Percentiles rank a stretch among this genome's conserved stretches.
Evolutionary conservation across 1,140 invertebrate genomes (phyloP).

Genomic region (Drosophila lacteicornis): DNA sequence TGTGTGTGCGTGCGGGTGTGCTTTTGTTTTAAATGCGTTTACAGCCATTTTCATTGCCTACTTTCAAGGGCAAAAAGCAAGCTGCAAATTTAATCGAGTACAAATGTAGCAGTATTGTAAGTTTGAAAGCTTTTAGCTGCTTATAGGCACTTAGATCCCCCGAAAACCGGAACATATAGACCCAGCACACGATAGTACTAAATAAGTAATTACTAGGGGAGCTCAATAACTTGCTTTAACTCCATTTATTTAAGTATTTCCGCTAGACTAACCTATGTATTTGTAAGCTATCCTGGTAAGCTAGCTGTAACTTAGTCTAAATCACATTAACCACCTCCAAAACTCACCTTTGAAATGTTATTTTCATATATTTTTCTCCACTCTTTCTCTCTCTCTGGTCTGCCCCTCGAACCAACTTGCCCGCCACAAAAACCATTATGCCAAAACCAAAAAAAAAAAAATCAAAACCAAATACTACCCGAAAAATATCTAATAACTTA

Average conservation of each 20-base stretch:
- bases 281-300: slow-evolving; percentile 29
- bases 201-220: not conserved
- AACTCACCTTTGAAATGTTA: slow-evolving; percentile 39
- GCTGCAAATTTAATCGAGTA: slow-evolving; percentile 13
- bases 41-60: slow-evolving; percentile 49
- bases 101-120: slow-evolving; percentile 18
- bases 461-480: slow-evolving; percentile 24
- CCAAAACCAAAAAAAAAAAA: slow-evolving; percentile 17
- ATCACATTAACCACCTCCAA: slow-evolving; percentile 38
- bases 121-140: slow-evolving; percentile 39
- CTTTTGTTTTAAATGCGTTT: slow-evolving; percentile 52
- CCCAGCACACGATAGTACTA: not conserved
- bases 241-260: not conserved
- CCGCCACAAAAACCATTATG: slow-evolving; percentile 64
- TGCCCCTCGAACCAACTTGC: slow-evolving; percentile 45
- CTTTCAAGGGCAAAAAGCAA: slow-evolving; percentile 42
- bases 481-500: slow-evolving; percentile 14
- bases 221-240: not conserved
- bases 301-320: slow-evolving; percentile 19
- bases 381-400: slow-evolving; percentile 50
- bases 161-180: slow-evolving; percentile 2
- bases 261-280: not conserved
- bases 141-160: slow-evolving; percentile 11
- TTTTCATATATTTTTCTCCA: slow-evolving; percentile 50
- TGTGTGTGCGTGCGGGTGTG: slow-evolving; percentile 22